Percentiles rank a stretch among this genome's conserved stretches.
These are phyloP conservation scores for Sebastes vulpes DNA, from an alignment of 2,797 vertebrate species.

Conservation along the genomic window DNA sequence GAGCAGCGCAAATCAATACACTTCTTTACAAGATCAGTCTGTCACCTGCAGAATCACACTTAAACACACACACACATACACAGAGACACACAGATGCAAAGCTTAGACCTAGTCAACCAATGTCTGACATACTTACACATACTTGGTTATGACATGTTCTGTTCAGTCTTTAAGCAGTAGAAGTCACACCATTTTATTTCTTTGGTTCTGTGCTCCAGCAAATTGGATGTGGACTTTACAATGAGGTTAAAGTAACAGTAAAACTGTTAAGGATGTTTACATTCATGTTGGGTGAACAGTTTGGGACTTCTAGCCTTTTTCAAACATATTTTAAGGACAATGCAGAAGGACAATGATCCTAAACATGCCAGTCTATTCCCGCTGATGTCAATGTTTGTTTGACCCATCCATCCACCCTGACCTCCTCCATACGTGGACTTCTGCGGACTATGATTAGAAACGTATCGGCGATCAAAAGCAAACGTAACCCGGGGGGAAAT, in stretches of 20 bases:
- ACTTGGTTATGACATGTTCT: neutral
- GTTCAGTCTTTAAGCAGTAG: neutral
- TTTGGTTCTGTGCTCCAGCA: neutral
- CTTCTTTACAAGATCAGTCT: conserved; percentile 2
- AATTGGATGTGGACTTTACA: neutral
- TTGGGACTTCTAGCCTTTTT: neutral
- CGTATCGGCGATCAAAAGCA: no score
- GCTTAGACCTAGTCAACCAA: neutral
- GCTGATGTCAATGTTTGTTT: no score
- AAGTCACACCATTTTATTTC: neutral
- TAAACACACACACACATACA: neutral
- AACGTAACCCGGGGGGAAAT: no score
- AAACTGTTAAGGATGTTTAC: neutral
- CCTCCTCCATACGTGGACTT: no score
- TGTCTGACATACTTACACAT: neutral
- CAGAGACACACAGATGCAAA: neutral
- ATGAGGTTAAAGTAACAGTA: neutral
- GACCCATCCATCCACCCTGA: no score
- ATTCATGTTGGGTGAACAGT: neutral
- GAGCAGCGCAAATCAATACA: conserved; percentile 50
- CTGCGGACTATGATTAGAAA: no score
- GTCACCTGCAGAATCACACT: conserved; percentile 31
- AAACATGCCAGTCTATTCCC: neutral
- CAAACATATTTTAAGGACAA: neutral
- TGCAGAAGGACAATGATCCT: neutral